phyloP scores from a whole-genome alignment of 1,140 invertebrate species.

The Rhopalosiphum padi region DNA sequence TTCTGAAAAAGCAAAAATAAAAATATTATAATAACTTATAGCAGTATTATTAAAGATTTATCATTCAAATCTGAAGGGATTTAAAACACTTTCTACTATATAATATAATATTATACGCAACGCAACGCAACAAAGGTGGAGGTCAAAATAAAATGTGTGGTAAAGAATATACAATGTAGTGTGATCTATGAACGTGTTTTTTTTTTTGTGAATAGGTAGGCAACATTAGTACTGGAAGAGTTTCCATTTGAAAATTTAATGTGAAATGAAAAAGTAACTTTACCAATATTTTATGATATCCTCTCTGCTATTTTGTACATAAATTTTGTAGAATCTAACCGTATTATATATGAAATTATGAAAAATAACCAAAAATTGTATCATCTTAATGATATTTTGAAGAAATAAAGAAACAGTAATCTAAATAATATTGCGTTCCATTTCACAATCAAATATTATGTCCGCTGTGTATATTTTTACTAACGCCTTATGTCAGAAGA shows the following conservation, averaged over 20 bases:
- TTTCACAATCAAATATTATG: not conserved
- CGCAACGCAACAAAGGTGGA: not conserved
- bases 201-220: not conserved
- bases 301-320: not conserved
- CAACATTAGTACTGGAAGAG: not conserved
- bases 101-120: not conserved
- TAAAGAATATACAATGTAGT: not conserved
- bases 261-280: not conserved
- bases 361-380: not conserved
- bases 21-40: constrained; percentile 11
- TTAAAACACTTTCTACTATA: constrained; percentile 14
- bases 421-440: not conserved
- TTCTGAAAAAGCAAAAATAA: not conserved
- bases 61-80: constrained; percentile 19
- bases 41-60: constrained; percentile 14
- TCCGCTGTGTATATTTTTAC: not conserved
- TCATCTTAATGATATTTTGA: not conserved
- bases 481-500: not conserved
- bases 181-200: not conserved
- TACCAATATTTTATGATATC: not conserved
- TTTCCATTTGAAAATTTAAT: not conserved
- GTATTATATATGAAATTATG: not conserved
- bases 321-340: not conserved
- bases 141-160: not conserved
- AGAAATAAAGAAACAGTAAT: not conserved